Percentiles rank a stretch among this genome's conserved stretches.
Conservation (phyloP, 1,140 invertebrate species). For the Zaprionus vittiger region DNA sequence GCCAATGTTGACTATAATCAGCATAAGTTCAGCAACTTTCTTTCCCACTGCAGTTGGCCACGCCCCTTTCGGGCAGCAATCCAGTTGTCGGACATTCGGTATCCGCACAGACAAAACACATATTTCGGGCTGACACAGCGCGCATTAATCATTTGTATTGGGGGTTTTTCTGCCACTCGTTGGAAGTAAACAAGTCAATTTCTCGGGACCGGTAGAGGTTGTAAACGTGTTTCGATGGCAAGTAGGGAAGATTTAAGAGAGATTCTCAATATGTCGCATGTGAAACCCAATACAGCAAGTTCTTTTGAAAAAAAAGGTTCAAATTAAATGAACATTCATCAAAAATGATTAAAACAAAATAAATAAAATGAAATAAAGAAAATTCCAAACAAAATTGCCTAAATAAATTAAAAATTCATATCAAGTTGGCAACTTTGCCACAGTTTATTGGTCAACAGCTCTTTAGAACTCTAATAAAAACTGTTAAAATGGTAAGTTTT, state of each 20-base stretch:
- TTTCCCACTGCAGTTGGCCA: constrained; percentile 42
- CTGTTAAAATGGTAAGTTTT: too few relatives aligned
- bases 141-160: constrained; percentile 76
- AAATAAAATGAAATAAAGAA: neutral
- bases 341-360: neutral
- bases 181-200: constrained; percentile 74
- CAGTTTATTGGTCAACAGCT: too few relatives aligned
- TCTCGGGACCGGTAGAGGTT: constrained; percentile 28
- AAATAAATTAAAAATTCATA: neutral
- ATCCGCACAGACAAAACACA: constrained; percentile 57
- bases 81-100: neutral
- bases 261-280: neutral
- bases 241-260: constrained; percentile 30
- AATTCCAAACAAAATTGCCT: neutral
- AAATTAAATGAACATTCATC: neutral
- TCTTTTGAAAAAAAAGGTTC: neutral
- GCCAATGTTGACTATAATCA: constrained; percentile 75
- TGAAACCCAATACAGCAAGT: constrained; percentile 2
- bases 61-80: constrained; percentile 33
- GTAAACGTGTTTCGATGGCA: constrained; percentile 10
- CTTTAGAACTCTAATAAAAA: too few relatives aligned
- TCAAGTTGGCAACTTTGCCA: neutral
- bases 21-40: constrained; percentile 75
- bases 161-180: constrained; percentile 40
- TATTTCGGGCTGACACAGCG: constrained; percentile 75